These are phyloP conservation scores for Damaliscus lunatus DNA, from an alignment of 2,113 vertebrate species.

Conservation along the genomic window DNA sequence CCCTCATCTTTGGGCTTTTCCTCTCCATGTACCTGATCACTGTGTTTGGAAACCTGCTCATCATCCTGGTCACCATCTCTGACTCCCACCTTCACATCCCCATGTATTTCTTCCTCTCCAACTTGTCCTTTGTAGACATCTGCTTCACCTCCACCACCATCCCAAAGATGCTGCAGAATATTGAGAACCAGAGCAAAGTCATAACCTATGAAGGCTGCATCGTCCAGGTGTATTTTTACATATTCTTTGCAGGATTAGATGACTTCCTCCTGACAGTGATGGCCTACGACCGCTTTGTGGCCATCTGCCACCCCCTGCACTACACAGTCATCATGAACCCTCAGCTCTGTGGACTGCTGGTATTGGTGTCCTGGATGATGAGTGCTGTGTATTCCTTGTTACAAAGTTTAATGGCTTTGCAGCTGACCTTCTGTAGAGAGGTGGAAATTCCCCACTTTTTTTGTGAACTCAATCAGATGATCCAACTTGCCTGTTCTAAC, in stretches of 20 bases:
- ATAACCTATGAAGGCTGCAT: too few relatives aligned
- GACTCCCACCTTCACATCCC: neutral
- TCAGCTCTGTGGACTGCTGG: neutral
- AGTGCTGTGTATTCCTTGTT: neutral
- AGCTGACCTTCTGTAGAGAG: neutral
- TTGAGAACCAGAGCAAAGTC: too few relatives aligned
- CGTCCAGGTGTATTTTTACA: too few relatives aligned
- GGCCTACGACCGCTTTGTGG: too few relatives aligned
- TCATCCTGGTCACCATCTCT: neutral
- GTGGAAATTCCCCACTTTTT: neutral
- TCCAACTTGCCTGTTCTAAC: neutral
- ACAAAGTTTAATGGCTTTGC: neutral
- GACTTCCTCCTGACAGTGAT: too few relatives aligned
- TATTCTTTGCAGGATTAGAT: too few relatives aligned
- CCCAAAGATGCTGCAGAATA: too few relatives aligned
- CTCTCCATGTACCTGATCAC: neutral
- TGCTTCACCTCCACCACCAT: too few relatives aligned
- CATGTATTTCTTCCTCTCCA: neutral
- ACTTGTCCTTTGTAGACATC: too few relatives aligned
- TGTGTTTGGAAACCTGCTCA: neutral
- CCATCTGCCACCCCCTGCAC: too few relatives aligned
- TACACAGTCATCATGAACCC: too few relatives aligned
- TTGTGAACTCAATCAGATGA: neutral
- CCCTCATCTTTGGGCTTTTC: neutral
- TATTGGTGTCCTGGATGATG: neutral